Percentiles rank a stretch among this genome's conserved stretches.
phyloP scores from a whole-genome alignment of 2,888 invertebrate species.

The Apantesis nais region DNA sequence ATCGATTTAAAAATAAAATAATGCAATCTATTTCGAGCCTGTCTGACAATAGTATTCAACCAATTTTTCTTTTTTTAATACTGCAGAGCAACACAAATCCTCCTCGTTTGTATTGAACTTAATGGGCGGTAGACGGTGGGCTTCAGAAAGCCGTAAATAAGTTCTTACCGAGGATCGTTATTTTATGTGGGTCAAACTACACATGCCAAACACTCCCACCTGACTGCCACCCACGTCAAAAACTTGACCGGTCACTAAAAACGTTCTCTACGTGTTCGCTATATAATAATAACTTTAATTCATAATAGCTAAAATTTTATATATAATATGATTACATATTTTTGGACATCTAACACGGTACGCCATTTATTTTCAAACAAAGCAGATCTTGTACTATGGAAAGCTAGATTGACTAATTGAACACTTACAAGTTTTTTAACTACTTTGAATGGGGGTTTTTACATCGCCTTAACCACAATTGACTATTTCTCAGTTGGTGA shows the following conservation, averaged over 20 bases:
- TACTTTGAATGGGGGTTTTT: too few relatives aligned
- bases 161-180: slow-evolving; percentile 1
- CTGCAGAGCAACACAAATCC: neutral
- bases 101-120: neutral
- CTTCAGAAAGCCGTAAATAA: neutral
- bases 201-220: neutral
- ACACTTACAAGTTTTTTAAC: too few relatives aligned
- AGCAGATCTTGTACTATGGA: too few relatives aligned
- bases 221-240: neutral
- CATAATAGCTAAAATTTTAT: too few relatives aligned
- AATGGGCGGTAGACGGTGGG: neutral
- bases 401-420: too few relatives aligned
- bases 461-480: neutral
- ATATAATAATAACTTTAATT: too few relatives aligned
- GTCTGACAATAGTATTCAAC: neutral
- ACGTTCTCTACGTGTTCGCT: neutral
- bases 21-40: neutral
- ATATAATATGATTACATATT: too few relatives aligned
- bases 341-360: too few relatives aligned
- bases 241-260: neutral
- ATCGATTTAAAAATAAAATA: neutral
- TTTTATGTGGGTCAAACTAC: slow-evolving; percentile 1
- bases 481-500: neutral
- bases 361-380: too few relatives aligned
- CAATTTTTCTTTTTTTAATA: neutral